Base-by-base conservation (phyloP, 2,888 invertebrate species). In the Chymomyza caudatula region DNA sequence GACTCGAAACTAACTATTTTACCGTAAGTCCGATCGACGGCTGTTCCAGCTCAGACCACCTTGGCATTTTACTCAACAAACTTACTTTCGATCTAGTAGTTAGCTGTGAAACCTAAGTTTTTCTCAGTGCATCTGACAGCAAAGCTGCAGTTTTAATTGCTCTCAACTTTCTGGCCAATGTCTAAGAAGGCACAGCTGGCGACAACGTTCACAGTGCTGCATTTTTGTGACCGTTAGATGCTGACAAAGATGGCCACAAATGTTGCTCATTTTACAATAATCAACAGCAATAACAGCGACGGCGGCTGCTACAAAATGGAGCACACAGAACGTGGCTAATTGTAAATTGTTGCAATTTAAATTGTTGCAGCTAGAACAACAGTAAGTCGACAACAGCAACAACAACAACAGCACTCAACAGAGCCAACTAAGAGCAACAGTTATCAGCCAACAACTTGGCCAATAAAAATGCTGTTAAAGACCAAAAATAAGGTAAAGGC, bases 261-360 rank as follows among this genome's bases (percentile, higher is more conserved):
- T 51, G 72, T 67, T 72, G 71, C 71, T 71, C 66, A 67, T 77
- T 71, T 71, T 69, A 67, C 71, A 72, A 68, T 71, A 65, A 77
- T 65, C 74, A 77, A 54, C 23, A 29, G 73, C 73, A 67, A 73
- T 51, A 51, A 43, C 56, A 19, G 42, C 43, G 42, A 56, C 44
- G 44, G 23, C 58, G n/a, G 17, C 77, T 68, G 69, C 77, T 68
- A 69, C 83, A 77, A 81, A 82, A 77, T 83, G 74, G 85, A 77
- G 83, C 85, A 81, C 56, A 56, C 81, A 85, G 77, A 56, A 78
- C 78, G 83, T 83, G 84, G 85, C 86, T 87, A 87, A 87, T 87
- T 85, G 84, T 76, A 87, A 87, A 87, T 84, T 83, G 83, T 79
- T 79, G 80, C 86, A 86, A 84, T 86, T 86, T 74, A 86, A 86